phyloP scores from a whole-genome alignment of 2,888 invertebrate species.

The Anthrax anthrax region DNA sequence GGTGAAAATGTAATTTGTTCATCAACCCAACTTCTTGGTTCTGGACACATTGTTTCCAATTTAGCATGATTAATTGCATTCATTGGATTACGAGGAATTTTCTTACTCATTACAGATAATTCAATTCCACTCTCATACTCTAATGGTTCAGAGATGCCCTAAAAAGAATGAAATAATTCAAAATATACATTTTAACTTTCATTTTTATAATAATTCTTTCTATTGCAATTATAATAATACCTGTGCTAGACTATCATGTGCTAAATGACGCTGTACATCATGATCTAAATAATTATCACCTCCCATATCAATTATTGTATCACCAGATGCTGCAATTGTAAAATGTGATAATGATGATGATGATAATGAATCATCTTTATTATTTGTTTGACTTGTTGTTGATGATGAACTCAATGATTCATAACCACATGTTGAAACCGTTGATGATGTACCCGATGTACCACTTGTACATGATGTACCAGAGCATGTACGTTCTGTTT shows the following conservation, averaged over 20 bases:
- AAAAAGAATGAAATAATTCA: not conserved
- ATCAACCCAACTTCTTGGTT: constrained; percentile 21
- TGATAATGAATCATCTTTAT: constrained; percentile 2
- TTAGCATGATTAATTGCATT: constrained; percentile 7
- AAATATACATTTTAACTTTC: not conserved
- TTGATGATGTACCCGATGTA: constrained; percentile 6
- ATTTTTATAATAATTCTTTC: too few relatives aligned
- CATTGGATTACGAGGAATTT: constrained; percentile 2
- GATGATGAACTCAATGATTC: constrained; percentile 4
- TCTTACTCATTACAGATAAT: constrained; percentile 4
- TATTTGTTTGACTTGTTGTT: not conserved
- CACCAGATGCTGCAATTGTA: constrained; percentile 16
- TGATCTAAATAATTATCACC: constrained; percentile 20
- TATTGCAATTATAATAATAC: constrained; percentile 4
- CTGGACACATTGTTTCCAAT: constrained; percentile 18
- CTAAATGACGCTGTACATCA: constrained; percentile 9
- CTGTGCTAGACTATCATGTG: constrained; percentile 11
- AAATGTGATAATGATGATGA: not conserved
- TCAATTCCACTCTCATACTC: constrained; percentile 9
- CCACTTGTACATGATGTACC: constrained; percentile 4
- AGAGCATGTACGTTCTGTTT: constrained; percentile 9
- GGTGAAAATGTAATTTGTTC: constrained; percentile 22
- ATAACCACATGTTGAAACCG: constrained; percentile 3
- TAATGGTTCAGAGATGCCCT: constrained; percentile 4
- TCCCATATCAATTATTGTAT: constrained; percentile 37